Base-by-base conservation (phyloP, 37 sponge, comb jelly and placozoan species). In the Theonella swinhoei region DNA sequence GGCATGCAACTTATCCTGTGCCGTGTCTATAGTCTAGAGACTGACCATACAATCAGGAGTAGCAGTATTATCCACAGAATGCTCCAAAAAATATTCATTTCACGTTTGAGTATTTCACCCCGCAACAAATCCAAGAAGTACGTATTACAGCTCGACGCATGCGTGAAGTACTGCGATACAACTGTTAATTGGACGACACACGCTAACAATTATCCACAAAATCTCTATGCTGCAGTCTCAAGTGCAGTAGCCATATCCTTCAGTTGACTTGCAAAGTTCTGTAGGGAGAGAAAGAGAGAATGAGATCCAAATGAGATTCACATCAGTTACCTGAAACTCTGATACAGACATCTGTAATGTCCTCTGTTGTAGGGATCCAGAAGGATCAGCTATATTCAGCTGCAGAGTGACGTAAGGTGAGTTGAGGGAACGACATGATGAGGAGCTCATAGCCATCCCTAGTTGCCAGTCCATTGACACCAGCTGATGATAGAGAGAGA, bases 381-480 rank as follows among this genome's bases (percentile, higher is more conserved):
- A 43, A 14, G 83, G 39, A 20, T 77, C 80, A 0, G 86, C 69
- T 24, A 91, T 71, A 29, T 41, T 86, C 14, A 95, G 77, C 68
- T 83, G 78, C 38, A 95, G 60, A 33, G 79, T 89, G 73, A 95
- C 82, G 65, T 89, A 79, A 24, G 95, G 95, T 35, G 87, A 78
- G 62, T 85, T 85, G 64, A 95, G 88, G 41, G 92, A 66, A 0
- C 77, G 63, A 37, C 95, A 95, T 22, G 41, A 65, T 72, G 66
- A 87, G 37, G 92, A 89, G 82, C 90, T 91, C 87, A 95, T 89
- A 29, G 95, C 85, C 40, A 95, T 76, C 60, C 95, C 95, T 35
- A 95, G 60, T 79, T 95, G 91, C 95, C 95, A 91, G 19, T 95
- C 91, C 87, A 89, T 89, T 20, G 84, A 86, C 23, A 91, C 68